Conservation (phyloP, 2,888 invertebrate genomes). For the Acanthoscelides obtectus region DNA sequence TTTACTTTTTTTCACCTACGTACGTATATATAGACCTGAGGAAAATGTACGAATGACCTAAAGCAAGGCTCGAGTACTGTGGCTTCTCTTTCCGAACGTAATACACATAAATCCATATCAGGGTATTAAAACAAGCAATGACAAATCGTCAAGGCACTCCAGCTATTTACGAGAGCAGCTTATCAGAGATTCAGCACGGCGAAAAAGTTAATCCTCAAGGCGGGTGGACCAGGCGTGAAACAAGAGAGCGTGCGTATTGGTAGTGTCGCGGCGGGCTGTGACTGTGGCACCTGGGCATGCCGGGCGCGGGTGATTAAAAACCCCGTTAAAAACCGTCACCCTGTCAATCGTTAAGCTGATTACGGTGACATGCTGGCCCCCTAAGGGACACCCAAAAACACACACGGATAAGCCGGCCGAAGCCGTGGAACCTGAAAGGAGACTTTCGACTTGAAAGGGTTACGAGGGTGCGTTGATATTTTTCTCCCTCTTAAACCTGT, state of each 20-base stretch:
- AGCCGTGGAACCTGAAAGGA: neutral
- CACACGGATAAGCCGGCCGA: neutral
- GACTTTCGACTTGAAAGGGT: neutral
- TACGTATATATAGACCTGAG: too few species aligned
- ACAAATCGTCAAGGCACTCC: neutral
- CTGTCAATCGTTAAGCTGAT: neutral
- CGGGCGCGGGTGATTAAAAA: neutral
- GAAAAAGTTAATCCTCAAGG: neutral
- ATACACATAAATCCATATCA: too few species aligned
- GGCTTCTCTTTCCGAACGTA: too few species aligned
- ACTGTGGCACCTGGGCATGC: neutral
- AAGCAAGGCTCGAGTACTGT: too few species aligned
- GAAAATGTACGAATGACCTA: too few species aligned
- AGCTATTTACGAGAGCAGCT: neutral
- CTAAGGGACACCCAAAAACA: neutral
- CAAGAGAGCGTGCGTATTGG: neutral
- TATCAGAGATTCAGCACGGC: neutral
- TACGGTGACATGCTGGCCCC: neutral
- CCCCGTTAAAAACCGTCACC: neutral
- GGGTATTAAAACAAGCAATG: neutral
- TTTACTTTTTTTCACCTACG: too few species aligned
- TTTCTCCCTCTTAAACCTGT: too few species aligned
- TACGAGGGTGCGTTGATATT: neutral
- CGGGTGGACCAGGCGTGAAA: neutral
- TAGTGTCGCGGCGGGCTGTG: neutral